Percentiles rank a stretch among this genome's conserved stretches.
These are phyloP conservation scores for Piprites chloris DNA, from an alignment of 2,113 vertebrate genomes.

Conservation along the genomic window DNA sequence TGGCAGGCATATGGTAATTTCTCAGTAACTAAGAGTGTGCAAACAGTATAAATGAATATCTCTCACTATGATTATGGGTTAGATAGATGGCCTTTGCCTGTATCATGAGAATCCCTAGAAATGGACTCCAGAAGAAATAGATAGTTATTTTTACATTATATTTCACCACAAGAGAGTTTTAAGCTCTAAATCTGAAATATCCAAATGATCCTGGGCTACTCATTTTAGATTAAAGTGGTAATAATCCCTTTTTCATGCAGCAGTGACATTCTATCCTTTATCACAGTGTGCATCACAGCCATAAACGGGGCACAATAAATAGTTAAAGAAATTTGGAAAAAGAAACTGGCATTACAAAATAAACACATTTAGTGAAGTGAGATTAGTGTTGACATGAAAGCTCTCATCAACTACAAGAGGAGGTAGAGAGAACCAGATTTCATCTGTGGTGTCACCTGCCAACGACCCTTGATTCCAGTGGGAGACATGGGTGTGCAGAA, in stretches of 20 bases:
- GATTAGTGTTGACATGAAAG: slow-evolving; percentile 58
- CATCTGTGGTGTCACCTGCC: slow-evolving; percentile 41
- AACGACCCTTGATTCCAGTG: slow-evolving; percentile 36
- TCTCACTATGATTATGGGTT: neutral
- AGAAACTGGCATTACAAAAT: slow-evolving; percentile 45
- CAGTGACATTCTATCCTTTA: neutral
- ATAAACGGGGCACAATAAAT: slow-evolving; percentile 3
- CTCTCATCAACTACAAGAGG: slow-evolving; percentile 60
- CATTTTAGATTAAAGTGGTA: slow-evolving; percentile 26
- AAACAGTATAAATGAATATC: neutral
- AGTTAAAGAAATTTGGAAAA: slow-evolving; percentile 55
- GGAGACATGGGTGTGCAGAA: slow-evolving; percentile 10
- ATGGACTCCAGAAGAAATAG: neutral
- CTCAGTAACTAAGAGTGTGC: neutral
- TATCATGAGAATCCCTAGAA: neutral
- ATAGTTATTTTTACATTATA: slow-evolving; percentile 17
- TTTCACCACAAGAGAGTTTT: slow-evolving; percentile 32
- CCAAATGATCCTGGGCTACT: slow-evolving; percentile 29
- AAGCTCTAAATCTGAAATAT: slow-evolving; percentile 45
- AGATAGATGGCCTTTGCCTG: neutral
- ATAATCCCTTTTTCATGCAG: neutral
- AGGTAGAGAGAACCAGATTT: slow-evolving; percentile 53
- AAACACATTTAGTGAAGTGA: slow-evolving; percentile 69
- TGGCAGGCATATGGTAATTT: neutral
- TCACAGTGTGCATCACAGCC: neutral